Conservation (phyloP, 2,888 invertebrate species). For the Theretra japonica region DNA sequence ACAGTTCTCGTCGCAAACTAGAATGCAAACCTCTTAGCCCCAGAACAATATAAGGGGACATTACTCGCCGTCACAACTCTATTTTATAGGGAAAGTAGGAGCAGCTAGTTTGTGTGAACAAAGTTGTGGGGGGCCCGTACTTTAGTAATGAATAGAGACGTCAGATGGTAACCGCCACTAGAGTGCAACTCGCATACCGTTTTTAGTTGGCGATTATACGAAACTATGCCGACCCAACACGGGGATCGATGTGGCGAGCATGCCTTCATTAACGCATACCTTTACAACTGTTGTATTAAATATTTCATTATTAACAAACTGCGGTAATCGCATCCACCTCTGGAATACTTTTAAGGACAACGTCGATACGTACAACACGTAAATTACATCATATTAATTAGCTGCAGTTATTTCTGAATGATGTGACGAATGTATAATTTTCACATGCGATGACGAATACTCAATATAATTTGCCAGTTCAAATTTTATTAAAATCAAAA, state of each 20-base stretch:
- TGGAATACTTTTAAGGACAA: background rate
- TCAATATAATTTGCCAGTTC: background rate
- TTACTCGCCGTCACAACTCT: constrained; percentile 83
- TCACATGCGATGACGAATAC: background rate
- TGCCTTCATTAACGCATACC: constrained; percentile 3
- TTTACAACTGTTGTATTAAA: background rate
- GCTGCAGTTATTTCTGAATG: background rate
- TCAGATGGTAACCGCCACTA: constrained; percentile 73
- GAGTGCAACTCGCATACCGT: constrained; percentile 72
- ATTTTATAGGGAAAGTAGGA: constrained; percentile 82
- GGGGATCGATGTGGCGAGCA: constrained; percentile 14
- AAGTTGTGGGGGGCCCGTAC: constrained; percentile 76
- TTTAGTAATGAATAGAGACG: constrained; percentile 82
- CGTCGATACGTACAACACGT: background rate
- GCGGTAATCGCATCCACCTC: background rate
- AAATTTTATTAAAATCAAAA: too few relatives aligned
- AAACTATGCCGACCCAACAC: constrained; percentile 65
- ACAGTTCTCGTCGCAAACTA: constrained; percentile 78
- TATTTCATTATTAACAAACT: constrained; percentile 10
- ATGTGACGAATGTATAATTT: background rate
- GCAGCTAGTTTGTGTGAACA: constrained; percentile 74
- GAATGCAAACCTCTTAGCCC: constrained; percentile 82
- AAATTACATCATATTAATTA: background rate
- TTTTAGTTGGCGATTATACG: constrained; percentile 64
- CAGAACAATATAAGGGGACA: constrained; percentile 83